Base-by-base conservation (phyloP, 2,797 vertebrate species). In the Crocodylus rhombifer region DNA sequence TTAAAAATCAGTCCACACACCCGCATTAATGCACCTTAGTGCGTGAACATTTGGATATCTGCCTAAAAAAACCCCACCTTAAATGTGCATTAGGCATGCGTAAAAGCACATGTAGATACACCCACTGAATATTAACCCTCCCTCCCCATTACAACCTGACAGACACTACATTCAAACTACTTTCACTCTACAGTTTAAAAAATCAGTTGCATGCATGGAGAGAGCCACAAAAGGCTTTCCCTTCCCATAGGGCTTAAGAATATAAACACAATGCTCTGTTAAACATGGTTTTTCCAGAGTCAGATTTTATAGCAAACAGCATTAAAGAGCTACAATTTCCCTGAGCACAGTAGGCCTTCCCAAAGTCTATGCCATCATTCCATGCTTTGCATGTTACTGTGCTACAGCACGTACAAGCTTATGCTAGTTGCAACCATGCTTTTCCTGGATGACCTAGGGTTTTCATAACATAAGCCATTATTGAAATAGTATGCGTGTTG, bases 181-280 rank as follows among this genome's bases (percentile, higher is more conserved):
- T 81, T 78, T 88, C 82, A 82, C 20, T 5, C 33, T 90, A 51
- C 60, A 84, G 30, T 30, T 30, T 30, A 30, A 30, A 30, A 30
- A 30, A 30, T 30, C 30, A 30, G 30, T 30, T 16, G 93, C 56
- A 89, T 61, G 69, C 33, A 95, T 26, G 42, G 64, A 56, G 81
- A 69, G 23, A 94, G 83, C 15, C 42, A 23, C 65, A 93, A 90
- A 42, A 91, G 67, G 23, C 74, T 94, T 51, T 83, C 93, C 82
- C 91, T 95, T 84, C 80, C 92, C 79, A 7, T 9, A 17, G 82
- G 57, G 74, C 77, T 63, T 80, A 76, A n/a, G 80, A 87, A 7
- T 60, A 79, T 13, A 76, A 42, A 42, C 42, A 42, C 15, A 84
- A 4, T 61, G 82, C 74, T 90, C 86, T 86, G 77, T 78, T 88